Evolutionary conservation across 2,797 vertebrate genomes (phyloP), one percentile per base, ranked within the genome.

Genomic region (Enteromius unitaeniatus): DNA sequence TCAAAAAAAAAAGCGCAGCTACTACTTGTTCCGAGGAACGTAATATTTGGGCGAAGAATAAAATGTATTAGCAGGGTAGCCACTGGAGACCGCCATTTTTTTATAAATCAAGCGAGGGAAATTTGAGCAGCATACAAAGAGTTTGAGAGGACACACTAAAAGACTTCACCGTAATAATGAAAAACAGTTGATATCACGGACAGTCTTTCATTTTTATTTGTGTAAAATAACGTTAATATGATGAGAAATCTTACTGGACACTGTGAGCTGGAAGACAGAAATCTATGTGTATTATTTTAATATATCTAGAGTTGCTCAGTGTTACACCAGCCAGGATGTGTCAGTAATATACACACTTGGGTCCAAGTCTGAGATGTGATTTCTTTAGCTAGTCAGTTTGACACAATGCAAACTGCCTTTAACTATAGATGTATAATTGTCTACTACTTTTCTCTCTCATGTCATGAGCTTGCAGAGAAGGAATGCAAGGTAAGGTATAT

Each of bases 41-140:
- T 31, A 37, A 62, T 81, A 83, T 55, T 55, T n/a, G 10, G 9
- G 10, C 49, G 23, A 58, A n/a, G n/a, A n/a, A n/a, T n/a, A n/a
- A 51, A 8, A 40, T 60, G 1, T 69, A 51, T 77, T 77, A 31
- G 49, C 49, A 55, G 23, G 15, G 49, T 49, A 78, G 53, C 51
- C 81, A 65, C 68, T 64, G 82, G 53, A 75, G 76, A 86, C 88
- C 89, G 90, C 88, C 88, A 88, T 90, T 89, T 90, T 90, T 89
- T 84, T 70, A 26, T 21, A 8, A 49, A 78, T 14, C 21, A 74
- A 81, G 83, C 42, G 85, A 86, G 84, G 88, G 89, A 87, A 85
- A 84, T 86, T 87, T 87, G 75, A 87, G 80, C 62, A 78, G 78
- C 62, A 23, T 58, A 58, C n/a, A 51, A 72, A 84, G 68, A 75